These are phyloP conservation scores for Gisinianus flammeolus DNA, from an alignment of 2,888 invertebrate species.

Conservation along the genomic window DNA sequence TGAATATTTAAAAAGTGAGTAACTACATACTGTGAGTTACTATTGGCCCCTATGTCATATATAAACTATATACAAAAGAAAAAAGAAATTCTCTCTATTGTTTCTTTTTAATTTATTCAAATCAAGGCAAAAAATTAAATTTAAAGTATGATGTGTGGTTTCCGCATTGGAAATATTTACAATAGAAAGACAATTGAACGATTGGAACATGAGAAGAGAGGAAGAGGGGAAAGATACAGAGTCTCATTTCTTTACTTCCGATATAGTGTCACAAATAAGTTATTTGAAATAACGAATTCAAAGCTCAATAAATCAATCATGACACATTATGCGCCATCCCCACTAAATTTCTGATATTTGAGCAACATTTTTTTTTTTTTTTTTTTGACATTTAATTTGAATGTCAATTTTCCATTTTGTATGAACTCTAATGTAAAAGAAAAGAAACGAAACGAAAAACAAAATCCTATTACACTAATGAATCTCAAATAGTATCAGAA, in stretches of 20 bases:
- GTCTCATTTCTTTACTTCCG: not conserved
- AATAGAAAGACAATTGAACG: not conserved
- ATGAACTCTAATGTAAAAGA: no score
- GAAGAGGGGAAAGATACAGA: not conserved
- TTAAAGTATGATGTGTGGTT: constrained; percentile 7
- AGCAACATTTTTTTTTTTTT: no score
- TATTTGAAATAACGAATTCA: not conserved
- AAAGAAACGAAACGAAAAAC: not conserved
- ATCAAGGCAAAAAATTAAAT: constrained; percentile 6
- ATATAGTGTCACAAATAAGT: not conserved
- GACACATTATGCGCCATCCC: no score
- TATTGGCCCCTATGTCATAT: no score
- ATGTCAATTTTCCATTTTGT: no score
- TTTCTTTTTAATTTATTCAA: no score
- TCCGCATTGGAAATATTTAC: not conserved
- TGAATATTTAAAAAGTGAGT: no score
- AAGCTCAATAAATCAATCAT: not conserved
- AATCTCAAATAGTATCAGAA: not conserved
- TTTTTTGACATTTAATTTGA: no score
- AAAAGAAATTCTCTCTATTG: no score
- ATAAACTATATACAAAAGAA: not conserved
- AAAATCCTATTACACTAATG: not conserved
- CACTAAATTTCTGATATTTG: no score
- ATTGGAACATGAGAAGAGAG: constrained; percentile 3
- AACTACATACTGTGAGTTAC: not conserved